Base-by-base conservation (phyloP, 1,140 invertebrate genomes). In the Euura saliciscinereae region DNA sequence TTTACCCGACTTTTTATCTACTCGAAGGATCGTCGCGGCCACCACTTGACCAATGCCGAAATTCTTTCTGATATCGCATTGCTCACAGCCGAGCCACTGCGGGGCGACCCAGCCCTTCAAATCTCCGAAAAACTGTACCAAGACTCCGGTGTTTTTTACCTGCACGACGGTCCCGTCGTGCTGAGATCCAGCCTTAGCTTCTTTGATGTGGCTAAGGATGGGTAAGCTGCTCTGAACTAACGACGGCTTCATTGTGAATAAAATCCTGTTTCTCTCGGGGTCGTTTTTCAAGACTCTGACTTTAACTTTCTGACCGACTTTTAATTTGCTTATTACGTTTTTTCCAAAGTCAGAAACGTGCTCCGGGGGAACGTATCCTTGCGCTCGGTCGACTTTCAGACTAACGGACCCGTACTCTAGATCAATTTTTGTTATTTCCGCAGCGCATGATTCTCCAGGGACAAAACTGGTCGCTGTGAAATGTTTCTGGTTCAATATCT, bases 41-140 rank as follows among this genome's bases (percentile, higher is more conserved):
- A 92, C 88, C 44, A 91, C 90, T 83, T 93, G 90, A 46, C 92
- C 93, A 6, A 88, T 73, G 51, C 89, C 88, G 77, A 91, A 92
- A 83, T 73, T 88, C 83, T 71, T 86, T 44, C 71, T 89, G 78
- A 73, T 84, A 76, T 11, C 74, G 74, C 89, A 73, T 0, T 86
- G 85, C 43, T 89, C 79, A 66, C 86, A 82, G 28, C 87, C 88
- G 0, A 92, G 83, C 70, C 89, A 86, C 4, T 86, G 80, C 2
- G 81, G 84, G 45, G 90, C 88, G 2, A 94, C 80, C 74, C 88
- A 89, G 2, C 91, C 92, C 71, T 85, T 89, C 2, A 91, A 80
- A 69, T 90, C 86, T 65, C 87, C 88, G 78, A 91, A 92, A 82
- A 93, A 93, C 67, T 85, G 84, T 0, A 93, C 88, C 2, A 91